Percentiles rank a stretch among this genome's conserved stretches.
These are phyloP conservation scores for Ictalurus punctatus DNA, from an alignment of 2,113 vertebrate species.

Conservation along the genomic window DNA sequence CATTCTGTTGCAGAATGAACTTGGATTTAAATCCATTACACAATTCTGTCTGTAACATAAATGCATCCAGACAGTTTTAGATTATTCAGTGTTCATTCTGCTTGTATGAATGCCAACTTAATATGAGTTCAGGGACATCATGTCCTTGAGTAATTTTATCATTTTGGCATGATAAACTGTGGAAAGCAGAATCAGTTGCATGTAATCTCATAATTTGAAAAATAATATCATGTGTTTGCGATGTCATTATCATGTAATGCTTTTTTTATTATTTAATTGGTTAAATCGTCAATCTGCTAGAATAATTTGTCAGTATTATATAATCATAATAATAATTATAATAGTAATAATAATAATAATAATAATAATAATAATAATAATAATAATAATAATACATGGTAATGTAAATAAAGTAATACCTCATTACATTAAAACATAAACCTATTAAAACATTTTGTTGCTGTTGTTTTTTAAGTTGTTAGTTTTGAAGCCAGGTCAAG, in stretches of 20 bases:
- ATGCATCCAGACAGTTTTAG: conserved; percentile 4
- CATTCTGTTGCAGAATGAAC: neutral
- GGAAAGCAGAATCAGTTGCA: neutral
- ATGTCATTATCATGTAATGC: neutral
- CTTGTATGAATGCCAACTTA: neutral
- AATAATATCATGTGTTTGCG: neutral
- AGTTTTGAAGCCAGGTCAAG: neutral
- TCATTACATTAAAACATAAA: no score
- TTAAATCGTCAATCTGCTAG: neutral
- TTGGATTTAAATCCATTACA: neutral
- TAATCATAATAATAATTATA: neutral
- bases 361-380: no score
- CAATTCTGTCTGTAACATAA: neutral
- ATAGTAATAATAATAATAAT: no score
- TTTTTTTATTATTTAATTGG: neutral
- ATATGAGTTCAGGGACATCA: neutral
- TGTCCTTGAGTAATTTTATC: neutral
- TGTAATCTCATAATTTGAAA: neutral
- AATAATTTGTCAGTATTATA: neutral
- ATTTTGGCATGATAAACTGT: neutral
- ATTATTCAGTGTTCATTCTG: neutral
- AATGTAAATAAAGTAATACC: neutral
- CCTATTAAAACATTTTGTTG: neutral
- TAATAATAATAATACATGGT: no score
- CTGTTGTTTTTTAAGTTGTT: neutral